These are phyloP conservation scores for Pygmarrhopalites habei DNA, from an alignment of 1,140 invertebrate genomes.

Conservation along the genomic window DNA sequence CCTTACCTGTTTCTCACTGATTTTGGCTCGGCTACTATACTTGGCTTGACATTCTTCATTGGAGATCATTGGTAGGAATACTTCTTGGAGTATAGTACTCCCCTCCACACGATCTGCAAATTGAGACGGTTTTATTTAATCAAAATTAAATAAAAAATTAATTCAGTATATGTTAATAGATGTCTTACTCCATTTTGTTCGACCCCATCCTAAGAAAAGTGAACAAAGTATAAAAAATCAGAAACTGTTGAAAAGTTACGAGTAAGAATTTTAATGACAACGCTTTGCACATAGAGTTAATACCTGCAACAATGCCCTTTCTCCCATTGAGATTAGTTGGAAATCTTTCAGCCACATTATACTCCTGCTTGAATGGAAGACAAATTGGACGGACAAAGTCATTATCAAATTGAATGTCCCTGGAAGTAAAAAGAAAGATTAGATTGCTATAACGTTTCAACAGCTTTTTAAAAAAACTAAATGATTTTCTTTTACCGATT, in stretches of 20 bases:
- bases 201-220: too few relatives aligned
- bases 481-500: too few relatives aligned
- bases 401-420: conserved; percentile 31
- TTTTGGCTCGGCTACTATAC: conserved; percentile 20
- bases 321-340: conserved; percentile 6
- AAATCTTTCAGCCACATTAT: not conserved
- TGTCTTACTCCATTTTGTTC: conserved; percentile 25
- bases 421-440: too few relatives aligned
- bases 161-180: not conserved
- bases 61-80: conserved; percentile 22
- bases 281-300: too few relatives aligned
- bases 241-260: too few relatives aligned
- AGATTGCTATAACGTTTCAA: too few relatives aligned
- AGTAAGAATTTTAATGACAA: too few relatives aligned
- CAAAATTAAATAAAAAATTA: too few relatives aligned
- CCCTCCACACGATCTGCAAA: conserved; percentile 21
- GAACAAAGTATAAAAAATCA: too few relatives aligned
- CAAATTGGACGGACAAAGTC: conserved; percentile 27
- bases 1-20: conserved; percentile 26
- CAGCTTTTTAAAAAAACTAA: too few relatives aligned
- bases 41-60: conserved; percentile 32
- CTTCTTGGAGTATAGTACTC: conserved; percentile 24
- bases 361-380: conserved; percentile 19
- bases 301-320: conserved; percentile 18
- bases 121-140: not conserved